phyloP scores from a whole-genome alignment of 2,113 vertebrate species.

The Pelecanus crispus region DNA sequence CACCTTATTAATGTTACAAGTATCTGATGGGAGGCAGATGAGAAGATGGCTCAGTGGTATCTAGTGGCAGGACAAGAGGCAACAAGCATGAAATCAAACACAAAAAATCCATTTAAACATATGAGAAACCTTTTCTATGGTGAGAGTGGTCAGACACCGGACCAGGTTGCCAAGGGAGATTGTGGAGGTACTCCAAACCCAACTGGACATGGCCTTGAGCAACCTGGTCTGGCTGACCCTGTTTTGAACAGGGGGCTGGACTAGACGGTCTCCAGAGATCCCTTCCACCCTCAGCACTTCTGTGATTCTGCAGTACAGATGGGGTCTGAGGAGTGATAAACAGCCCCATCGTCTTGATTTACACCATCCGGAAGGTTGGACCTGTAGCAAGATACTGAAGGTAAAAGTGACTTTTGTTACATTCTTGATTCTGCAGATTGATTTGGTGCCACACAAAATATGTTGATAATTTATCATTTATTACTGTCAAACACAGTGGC shows the following conservation, averaged over 20 bases:
- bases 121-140: fast-evolving
- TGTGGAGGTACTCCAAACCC: background rate
- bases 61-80: background rate
- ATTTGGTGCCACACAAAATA: background rate
- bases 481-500: background rate
- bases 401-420: background rate
- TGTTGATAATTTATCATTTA: background rate
- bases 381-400: background rate
- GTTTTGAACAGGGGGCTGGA: background rate
- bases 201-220: background rate
- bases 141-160: background rate
- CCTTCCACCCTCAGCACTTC: background rate
- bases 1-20: background rate
- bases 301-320: background rate
- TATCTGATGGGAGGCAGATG: background rate
- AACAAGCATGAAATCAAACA: background rate
- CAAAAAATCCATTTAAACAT: background rate
- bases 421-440: background rate
- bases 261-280: background rate
- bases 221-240: background rate
- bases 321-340: background rate
- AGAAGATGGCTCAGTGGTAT: background rate
- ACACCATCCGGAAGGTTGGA: background rate
- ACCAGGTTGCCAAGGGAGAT: background rate
- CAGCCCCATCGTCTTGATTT: background rate